Percentiles rank a stretch among this genome's conserved stretches.
phyloP scores from a whole-genome alignment of 2,113 vertebrate genomes.

The Laterallus jamaicensis region DNA sequence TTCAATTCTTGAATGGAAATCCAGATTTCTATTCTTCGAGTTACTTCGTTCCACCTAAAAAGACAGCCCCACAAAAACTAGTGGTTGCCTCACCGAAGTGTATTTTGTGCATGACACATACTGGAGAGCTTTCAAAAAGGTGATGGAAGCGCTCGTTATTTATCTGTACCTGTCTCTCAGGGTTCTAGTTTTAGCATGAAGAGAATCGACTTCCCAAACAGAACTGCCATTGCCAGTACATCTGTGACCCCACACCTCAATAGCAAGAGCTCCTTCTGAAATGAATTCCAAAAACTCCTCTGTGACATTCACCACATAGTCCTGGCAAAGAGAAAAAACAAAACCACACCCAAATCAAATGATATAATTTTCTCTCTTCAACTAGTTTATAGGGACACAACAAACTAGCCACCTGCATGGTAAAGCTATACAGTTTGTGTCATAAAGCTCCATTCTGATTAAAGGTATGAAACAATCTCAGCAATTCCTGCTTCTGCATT shows the following conservation, averaged over 20 bases:
- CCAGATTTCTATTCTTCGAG: slow-evolving; percentile 92
- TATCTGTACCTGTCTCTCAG: slow-evolving; percentile 86
- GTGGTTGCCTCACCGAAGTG: background rate
- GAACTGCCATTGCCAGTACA: slow-evolving; percentile 91
- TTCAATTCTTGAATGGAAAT: slow-evolving; percentile 93
- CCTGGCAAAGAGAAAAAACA: slow-evolving; percentile 72
- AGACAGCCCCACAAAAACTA: background rate
- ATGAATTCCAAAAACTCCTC: slow-evolving; percentile 99
- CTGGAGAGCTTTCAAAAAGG: background rate
- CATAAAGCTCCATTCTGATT: background rate
- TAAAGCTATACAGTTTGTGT: background rate
- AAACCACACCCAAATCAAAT: background rate
- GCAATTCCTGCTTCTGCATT: background rate
- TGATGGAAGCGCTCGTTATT: background rate
- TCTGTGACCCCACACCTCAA: slow-evolving; percentile 98
- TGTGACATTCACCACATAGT: slow-evolving; percentile 89
- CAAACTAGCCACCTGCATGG: background rate
- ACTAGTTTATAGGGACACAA: background rate
- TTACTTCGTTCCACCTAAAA: slow-evolving; percentile 94
- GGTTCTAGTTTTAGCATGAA: slow-evolving; percentile 91
- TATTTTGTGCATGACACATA: background rate
- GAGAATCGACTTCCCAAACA: slow-evolving; percentile 89
- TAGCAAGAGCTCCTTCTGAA: slow-evolving; percentile 93
- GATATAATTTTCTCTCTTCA: background rate
- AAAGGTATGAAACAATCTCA: background rate